These are phyloP conservation scores for Calliopum simillimum DNA, from an alignment of 2,888 invertebrate genomes.

Conservation along the genomic window DNA sequence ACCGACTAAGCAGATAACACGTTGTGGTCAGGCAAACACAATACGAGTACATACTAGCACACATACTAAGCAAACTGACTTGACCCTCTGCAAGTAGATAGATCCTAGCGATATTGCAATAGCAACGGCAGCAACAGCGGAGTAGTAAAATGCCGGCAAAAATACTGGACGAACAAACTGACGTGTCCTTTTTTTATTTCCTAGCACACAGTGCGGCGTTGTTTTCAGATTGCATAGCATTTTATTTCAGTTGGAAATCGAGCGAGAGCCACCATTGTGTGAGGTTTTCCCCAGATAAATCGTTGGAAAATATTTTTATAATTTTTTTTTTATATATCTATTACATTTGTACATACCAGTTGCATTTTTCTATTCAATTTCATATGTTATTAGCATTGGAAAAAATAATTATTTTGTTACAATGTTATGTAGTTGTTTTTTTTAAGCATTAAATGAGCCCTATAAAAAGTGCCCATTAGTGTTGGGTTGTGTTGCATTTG, in stretches of 20 bases:
- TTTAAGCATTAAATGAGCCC: neutral
- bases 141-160: neutral
- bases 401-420: neutral
- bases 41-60: neutral
- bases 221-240: constrained; percentile 10
- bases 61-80: neutral
- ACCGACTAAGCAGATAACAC: neutral
- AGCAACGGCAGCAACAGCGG: neutral
- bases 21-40: neutral
- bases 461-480: too few relatives aligned
- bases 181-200: constrained; percentile 52
- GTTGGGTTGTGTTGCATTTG: too few relatives aligned
- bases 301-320: neutral
- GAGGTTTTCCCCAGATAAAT: neutral
- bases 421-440: too few relatives aligned
- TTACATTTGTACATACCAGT: neutral
- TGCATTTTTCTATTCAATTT: constrained; percentile 4
- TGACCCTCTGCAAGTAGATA: neutral
- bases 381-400: neutral
- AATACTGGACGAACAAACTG: constrained; percentile 43
- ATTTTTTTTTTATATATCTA: neutral
- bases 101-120: neutral
- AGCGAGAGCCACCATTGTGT: neutral
- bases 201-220: neutral
- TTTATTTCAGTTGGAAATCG: constrained; percentile 11